These are phyloP conservation scores for Indri indri DNA, from an alignment of 2,113 vertebrate species.

Conservation along the genomic window DNA sequence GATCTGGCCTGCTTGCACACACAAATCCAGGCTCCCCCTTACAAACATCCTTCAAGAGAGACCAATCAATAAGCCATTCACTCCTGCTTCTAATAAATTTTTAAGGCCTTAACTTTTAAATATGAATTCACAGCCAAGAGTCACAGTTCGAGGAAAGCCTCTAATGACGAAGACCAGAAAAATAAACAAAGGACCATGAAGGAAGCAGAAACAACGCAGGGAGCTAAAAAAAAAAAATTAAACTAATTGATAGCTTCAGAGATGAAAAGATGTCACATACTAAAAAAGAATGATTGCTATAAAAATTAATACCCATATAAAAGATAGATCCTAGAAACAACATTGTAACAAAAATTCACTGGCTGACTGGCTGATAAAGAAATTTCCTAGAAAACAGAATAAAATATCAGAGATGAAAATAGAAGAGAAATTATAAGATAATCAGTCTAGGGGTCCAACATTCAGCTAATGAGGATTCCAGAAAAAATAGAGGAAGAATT, in stretches of 20 bases:
- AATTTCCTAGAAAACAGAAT: not conserved
- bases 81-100: not conserved
- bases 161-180: not conserved
- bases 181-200: conserved; percentile 31
- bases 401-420: conserved; percentile 1
- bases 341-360: not conserved
- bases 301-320: not conserved
- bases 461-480: not conserved
- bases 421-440: not conserved
- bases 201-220: not conserved
- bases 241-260: not conserved
- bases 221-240: not conserved
- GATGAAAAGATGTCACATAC: not conserved
- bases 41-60: not conserved
- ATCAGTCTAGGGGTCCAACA: not conserved
- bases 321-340: conserved; percentile 10
- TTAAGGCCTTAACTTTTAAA: conserved; percentile 8
- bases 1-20: not conserved
- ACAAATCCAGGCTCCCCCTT: not conserved
- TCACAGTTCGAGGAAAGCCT: not conserved
- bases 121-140: not conserved
- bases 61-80: not conserved
- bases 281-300: not conserved
- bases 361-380: not conserved
- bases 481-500: not conserved